phyloP scores from a whole-genome alignment of 35 echinoderm and acorn worm species.

The Anneissia japonica region DNA sequence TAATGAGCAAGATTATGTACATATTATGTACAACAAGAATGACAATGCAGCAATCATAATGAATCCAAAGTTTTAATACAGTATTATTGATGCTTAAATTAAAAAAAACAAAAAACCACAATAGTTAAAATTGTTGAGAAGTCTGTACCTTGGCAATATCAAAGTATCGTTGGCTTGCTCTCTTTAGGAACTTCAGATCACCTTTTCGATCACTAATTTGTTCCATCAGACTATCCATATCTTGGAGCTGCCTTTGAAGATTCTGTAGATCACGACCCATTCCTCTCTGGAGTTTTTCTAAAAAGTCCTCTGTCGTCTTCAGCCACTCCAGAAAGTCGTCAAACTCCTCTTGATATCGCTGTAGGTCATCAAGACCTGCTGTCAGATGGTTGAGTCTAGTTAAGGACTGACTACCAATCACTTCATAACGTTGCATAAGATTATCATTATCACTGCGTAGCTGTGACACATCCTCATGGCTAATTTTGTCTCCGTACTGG shows the following conservation, averaged over 20 bases:
- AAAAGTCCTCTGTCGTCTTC: constrained; percentile 45
- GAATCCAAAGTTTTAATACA: too few species aligned
- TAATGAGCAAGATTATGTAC: too few species aligned
- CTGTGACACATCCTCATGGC: constrained; percentile 26
- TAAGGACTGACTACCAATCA: constrained; percentile 61
- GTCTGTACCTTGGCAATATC: constrained; percentile 93
- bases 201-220: constrained; percentile 92
- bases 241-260: constrained; percentile 58
- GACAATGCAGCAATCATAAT: too few species aligned
- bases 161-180: constrained; percentile 76
- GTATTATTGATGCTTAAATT: too few species aligned
- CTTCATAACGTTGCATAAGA: constrained; percentile 78
- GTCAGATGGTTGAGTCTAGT: constrained; percentile 76
- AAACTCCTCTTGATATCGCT: constrained; percentile 83
- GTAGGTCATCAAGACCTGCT: constrained; percentile 66
- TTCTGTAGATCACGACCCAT: constrained; percentile 10
- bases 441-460: constrained; percentile 40
- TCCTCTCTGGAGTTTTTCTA: constrained; percentile 56
- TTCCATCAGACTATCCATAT: constrained; percentile 74
- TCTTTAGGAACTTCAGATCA: constrained; percentile 91
- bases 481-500: constrained; percentile 68
- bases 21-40: too few species aligned
- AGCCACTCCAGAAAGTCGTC: constrained; percentile 83
- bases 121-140: too few species aligned
- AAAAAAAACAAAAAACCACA: too few species aligned